These are phyloP conservation scores for Cyclopterus lumpus DNA, from an alignment of 2,797 vertebrate genomes.

Conservation along the genomic window DNA sequence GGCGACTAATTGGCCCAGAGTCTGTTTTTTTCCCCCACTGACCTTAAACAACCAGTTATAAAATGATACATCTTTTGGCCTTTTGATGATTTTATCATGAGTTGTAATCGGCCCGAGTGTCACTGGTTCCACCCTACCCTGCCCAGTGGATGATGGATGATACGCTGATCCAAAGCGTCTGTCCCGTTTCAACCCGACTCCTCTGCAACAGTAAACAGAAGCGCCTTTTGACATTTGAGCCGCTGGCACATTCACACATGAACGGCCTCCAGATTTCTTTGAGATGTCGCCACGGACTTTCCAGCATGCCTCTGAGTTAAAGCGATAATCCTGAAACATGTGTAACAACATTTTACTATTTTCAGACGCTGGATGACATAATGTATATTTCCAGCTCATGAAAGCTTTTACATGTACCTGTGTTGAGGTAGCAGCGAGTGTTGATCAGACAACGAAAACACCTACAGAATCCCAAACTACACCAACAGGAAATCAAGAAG, in stretches of 20 bases:
- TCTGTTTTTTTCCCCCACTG: background rate
- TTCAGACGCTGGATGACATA: background rate
- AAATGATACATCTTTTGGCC: slow-evolving; percentile 36
- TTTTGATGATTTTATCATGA: slow-evolving; percentile 49
- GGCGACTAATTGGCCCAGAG: background rate
- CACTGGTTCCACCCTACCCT: slow-evolving; percentile 40
- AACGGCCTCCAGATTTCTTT: slow-evolving; percentile 33
- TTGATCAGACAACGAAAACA: background rate
- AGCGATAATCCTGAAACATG: slow-evolving; percentile 7
- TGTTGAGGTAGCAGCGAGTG: too few species aligned
- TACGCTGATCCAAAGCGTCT: slow-evolving; percentile 54
- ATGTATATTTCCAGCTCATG: background rate
- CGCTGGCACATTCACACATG: slow-evolving; percentile 32
- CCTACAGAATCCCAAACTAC: background rate
- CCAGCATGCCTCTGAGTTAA: background rate
- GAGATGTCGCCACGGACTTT: slow-evolving; percentile 5
- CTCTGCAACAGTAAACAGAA: slow-evolving; percentile 64
- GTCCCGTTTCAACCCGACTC: slow-evolving; percentile 70
- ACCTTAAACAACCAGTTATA: slow-evolving; percentile 1
- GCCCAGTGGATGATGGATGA: slow-evolving; percentile 73
- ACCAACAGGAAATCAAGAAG: background rate
- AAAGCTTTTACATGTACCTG: background rate
- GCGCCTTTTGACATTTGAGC: slow-evolving; percentile 54
- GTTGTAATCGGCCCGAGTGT: slow-evolving; percentile 23
- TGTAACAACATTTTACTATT: background rate